These are phyloP conservation scores for Pachypanchax playfairii DNA, from an alignment of 2,113 vertebrate genomes.

Conservation along the genomic window DNA sequence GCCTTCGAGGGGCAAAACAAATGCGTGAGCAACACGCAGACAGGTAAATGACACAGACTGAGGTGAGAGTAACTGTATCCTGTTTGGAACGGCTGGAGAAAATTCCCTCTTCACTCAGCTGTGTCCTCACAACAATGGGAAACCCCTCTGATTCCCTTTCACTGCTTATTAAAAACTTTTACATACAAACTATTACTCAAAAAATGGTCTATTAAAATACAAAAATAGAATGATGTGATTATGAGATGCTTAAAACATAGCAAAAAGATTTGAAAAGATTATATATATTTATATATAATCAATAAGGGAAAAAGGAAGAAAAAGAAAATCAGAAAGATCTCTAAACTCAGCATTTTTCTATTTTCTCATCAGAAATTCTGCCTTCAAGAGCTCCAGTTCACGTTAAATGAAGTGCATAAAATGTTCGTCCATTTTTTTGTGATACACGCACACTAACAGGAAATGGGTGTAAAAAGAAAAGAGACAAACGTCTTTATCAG, in stretches of 20 bases:
- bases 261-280: too few relatives aligned
- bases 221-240: too few relatives aligned
- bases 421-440: constrained; percentile 26
- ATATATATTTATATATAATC: too few relatives aligned
- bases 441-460: constrained; percentile 2
- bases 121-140: constrained; percentile 3
- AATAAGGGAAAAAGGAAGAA: too few relatives aligned
- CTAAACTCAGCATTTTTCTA: not conserved
- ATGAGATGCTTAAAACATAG: too few relatives aligned
- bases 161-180: rapidly evolving
- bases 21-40: constrained; percentile 22
- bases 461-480: not conserved
- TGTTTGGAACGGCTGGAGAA: constrained; percentile 10
- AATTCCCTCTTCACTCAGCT: constrained; percentile 26
- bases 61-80: constrained; percentile 49
- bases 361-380: not conserved
- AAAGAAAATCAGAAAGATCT: too few relatives aligned
- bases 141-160: not conserved
- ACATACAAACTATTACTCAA: too few relatives aligned
- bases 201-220: too few relatives aligned
- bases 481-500: too few relatives aligned
- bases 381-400: constrained; percentile 46
- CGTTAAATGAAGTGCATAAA: constrained; percentile 59
- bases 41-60: not conserved
- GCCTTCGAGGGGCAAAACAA: constrained; percentile 52